Conservation (phyloP, 2,888 invertebrate genomes). For the Aplocera efformata region DNA sequence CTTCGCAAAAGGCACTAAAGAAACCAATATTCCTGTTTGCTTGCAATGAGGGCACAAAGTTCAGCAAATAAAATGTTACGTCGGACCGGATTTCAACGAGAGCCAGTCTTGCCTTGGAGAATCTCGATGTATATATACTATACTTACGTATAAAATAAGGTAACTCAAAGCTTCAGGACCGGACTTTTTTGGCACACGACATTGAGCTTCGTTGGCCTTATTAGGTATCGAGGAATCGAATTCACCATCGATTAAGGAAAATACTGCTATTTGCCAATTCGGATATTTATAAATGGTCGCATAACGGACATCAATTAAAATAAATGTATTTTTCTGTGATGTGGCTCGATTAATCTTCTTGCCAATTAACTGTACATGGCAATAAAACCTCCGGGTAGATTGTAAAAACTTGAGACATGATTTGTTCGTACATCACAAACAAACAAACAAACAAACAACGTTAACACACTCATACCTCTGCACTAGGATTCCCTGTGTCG, state of each 20-base stretch:
- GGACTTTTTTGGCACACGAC: slow-evolving; percentile 58
- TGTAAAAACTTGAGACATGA: background rate
- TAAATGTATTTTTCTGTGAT: background rate
- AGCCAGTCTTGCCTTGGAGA: slow-evolving; percentile 49
- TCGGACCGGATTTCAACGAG: slow-evolving; percentile 54
- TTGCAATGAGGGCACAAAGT: slow-evolving; percentile 36
- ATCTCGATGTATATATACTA: slow-evolving; percentile 35
- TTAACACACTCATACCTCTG: too few species aligned
- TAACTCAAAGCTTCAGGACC: slow-evolving; percentile 38
- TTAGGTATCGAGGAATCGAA: slow-evolving; percentile 41
- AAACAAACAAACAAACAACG: too few species aligned
- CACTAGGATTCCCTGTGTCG: too few species aligned
- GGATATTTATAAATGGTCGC: background rate
- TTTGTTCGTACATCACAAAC: background rate
- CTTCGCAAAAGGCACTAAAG: slow-evolving; percentile 6
- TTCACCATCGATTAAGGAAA: slow-evolving; percentile 37
- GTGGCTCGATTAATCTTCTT: background rate
- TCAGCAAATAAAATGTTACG: slow-evolving; percentile 45
- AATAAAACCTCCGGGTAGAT: background rate
- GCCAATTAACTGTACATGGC: slow-evolving; percentile 1
- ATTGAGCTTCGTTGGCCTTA: slow-evolving; percentile 50
- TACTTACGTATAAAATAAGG: slow-evolving; percentile 31
- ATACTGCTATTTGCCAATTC: slow-evolving; percentile 13
- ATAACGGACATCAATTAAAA: background rate
- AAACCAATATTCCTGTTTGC: slow-evolving; percentile 31